Evolutionary conservation across 2,113 vertebrate genomes (phyloP).

Genomic region (Lethenteron reissneri): DNA sequence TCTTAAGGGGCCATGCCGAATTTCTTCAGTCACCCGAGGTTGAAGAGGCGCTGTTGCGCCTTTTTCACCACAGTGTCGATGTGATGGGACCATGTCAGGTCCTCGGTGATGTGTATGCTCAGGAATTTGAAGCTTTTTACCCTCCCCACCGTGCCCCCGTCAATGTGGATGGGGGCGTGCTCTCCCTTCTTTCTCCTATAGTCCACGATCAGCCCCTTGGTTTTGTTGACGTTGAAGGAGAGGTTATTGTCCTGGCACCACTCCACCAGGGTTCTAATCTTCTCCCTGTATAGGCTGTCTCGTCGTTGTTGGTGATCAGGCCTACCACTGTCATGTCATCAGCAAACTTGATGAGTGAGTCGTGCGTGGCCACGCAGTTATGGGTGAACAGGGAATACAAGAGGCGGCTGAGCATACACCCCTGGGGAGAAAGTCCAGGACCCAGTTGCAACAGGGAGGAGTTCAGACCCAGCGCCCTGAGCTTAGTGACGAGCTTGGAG

Average conservation of each 20-base stretch:
- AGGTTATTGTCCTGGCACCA: too few relatives aligned
- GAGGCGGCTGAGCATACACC: not conserved
- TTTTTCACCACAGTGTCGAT: not conserved
- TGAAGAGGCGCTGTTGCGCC: not conserved
- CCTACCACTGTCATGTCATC: constrained; percentile 7
- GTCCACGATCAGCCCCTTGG: too few relatives aligned
- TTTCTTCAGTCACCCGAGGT: too few relatives aligned
- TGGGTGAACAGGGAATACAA: constrained; percentile 7
- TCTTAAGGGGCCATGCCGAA: too few relatives aligned
- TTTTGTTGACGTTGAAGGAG: too few relatives aligned
- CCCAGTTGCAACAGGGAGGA: not conserved
- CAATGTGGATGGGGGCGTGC: too few relatives aligned
- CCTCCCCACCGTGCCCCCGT: too few relatives aligned
- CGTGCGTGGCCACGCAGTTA: constrained; percentile 1
- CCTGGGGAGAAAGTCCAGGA: not conserved
- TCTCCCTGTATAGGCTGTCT: constrained; percentile 1
- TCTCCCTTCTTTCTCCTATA: too few relatives aligned
- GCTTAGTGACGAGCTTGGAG: not conserved
- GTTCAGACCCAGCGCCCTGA: not conserved
- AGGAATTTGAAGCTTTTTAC: constrained; percentile 1
- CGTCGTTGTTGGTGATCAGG: constrained; percentile 3
- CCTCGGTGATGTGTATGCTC: not conserved
- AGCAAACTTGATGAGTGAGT: constrained; percentile 8
- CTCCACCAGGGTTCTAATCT: not conserved
- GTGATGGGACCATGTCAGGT: constrained; percentile 1